Conservation (phyloP, 2,797 vertebrate genomes). For the Eulemur albifrons region DNA sequence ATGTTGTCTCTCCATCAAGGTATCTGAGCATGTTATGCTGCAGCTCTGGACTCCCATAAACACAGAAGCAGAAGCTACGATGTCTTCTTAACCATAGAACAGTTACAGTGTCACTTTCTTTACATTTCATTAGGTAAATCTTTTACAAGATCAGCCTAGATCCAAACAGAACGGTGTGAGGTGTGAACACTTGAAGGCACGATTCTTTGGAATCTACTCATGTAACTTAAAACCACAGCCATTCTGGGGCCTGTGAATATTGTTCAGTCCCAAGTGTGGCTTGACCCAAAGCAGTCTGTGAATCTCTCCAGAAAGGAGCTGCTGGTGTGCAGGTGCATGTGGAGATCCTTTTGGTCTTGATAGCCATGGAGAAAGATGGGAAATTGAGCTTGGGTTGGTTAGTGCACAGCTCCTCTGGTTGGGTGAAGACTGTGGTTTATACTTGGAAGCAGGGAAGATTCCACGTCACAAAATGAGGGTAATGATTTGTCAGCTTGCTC, state of each 20-base stretch:
- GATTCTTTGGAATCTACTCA: neutral
- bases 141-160: neutral
- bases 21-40: neutral
- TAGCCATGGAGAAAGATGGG: neutral
- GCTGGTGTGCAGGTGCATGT: neutral
- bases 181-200: neutral
- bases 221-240: neutral
- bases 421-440: neutral
- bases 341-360: neutral
- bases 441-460: neutral
- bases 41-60: too few relatives aligned
- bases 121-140: neutral
- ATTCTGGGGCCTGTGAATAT: neutral
- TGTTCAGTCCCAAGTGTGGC: accelerated
- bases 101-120: neutral
- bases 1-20: neutral
- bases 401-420: neutral
- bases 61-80: neutral
- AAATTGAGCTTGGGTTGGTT: neutral
- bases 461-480: accelerated
- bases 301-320: neutral
- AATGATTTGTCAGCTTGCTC: neutral
- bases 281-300: neutral
- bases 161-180: neutral
- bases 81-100: neutral